phyloP scores from a whole-genome alignment of 1,140 invertebrate species.

The Drosophila tropicalis region DNA sequence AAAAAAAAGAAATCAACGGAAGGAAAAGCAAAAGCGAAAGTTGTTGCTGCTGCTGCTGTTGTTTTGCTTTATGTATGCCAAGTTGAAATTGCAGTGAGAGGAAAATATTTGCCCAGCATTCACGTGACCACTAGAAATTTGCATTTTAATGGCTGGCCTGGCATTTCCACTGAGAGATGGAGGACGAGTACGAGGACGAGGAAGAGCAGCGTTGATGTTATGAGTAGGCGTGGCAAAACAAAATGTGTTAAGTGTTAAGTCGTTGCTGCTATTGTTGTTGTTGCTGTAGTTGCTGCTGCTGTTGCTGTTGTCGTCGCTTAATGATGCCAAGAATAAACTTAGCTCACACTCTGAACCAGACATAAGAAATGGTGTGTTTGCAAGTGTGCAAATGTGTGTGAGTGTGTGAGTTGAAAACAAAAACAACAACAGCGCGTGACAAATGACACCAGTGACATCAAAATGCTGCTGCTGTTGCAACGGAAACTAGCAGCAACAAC shows the following conservation, averaged over 20 bases:
- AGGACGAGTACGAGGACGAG: too few species aligned
- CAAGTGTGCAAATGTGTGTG: constrained; percentile 11
- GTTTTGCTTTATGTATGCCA: constrained; percentile 54
- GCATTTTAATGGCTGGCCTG: constrained; percentile 68
- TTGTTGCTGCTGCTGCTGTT: constrained; percentile 22
- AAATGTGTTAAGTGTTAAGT: constrained; percentile 72
- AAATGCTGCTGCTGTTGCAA: constrained; percentile 58
- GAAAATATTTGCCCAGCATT: constrained; percentile 54
- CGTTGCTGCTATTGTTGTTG: neutral
- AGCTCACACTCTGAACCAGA: constrained; percentile 35
- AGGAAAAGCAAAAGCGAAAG: constrained; percentile 61
- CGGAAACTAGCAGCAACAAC: constrained; percentile 48
- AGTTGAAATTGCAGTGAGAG: constrained; percentile 46
- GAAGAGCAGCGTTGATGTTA: constrained; percentile 10
- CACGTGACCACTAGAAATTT: constrained; percentile 78
- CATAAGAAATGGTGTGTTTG: constrained; percentile 15
- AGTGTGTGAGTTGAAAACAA: constrained; percentile 47
- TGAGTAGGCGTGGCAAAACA: constrained; percentile 50
- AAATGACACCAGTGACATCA: constrained; percentile 78
- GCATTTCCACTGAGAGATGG: constrained; percentile 51
- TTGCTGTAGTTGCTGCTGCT: neutral
- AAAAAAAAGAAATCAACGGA: constrained; percentile 30
- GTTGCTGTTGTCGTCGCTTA: constrained; percentile 60
- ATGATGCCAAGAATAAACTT: constrained; percentile 80
- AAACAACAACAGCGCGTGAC: constrained; percentile 67